These are phyloP conservation scores for Drosophila malerkotliana DNA, from an alignment of 1,140 invertebrate species.

Conservation along the genomic window DNA sequence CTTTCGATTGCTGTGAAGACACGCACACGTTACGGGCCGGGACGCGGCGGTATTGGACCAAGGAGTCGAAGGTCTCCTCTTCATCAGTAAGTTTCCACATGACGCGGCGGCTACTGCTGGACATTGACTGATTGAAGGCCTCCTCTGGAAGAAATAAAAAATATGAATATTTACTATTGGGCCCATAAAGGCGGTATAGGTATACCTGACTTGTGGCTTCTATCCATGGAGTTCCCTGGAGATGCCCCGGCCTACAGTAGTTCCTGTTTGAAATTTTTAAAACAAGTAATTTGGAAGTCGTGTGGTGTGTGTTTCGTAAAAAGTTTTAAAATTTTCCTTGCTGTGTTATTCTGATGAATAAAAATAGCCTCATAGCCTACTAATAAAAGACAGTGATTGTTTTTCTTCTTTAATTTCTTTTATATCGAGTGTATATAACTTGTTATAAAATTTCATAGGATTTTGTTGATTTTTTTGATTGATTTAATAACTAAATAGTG, in stretches of 20 bases:
- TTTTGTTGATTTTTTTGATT: slow-evolving; percentile 23
- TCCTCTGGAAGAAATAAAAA: slow-evolving; percentile 19
- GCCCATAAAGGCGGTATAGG: background rate
- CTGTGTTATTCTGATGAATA: background rate
- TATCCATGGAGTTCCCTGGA: slow-evolving; percentile 39
- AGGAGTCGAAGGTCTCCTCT: slow-evolving; percentile 58
- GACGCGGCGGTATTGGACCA: slow-evolving; percentile 54
- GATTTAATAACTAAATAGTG: slow-evolving; percentile 63
- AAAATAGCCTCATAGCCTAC: slow-evolving; percentile 17
- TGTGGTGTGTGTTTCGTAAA: slow-evolving; percentile 20
- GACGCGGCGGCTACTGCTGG: slow-evolving; percentile 61
- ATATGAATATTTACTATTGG: background rate
- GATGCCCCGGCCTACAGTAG: slow-evolving; percentile 8
- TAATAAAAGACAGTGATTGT: slow-evolving; percentile 24
- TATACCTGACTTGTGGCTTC: slow-evolving; percentile 57
- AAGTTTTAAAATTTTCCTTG: slow-evolving; percentile 23
- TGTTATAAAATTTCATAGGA: slow-evolving; percentile 61
- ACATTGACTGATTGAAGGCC: slow-evolving; percentile 31
- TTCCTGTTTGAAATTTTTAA: slow-evolving; percentile 24
- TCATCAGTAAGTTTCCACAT: slow-evolving; percentile 62
- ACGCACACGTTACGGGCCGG: background rate
- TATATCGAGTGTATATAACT: slow-evolving; percentile 62
- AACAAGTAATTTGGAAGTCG: slow-evolving; percentile 13
- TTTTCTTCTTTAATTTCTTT: slow-evolving; percentile 62
- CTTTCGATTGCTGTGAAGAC: slow-evolving; percentile 6